Conservation (phyloP, 2,113 vertebrate genomes). For the Casuarius casuarius region DNA sequence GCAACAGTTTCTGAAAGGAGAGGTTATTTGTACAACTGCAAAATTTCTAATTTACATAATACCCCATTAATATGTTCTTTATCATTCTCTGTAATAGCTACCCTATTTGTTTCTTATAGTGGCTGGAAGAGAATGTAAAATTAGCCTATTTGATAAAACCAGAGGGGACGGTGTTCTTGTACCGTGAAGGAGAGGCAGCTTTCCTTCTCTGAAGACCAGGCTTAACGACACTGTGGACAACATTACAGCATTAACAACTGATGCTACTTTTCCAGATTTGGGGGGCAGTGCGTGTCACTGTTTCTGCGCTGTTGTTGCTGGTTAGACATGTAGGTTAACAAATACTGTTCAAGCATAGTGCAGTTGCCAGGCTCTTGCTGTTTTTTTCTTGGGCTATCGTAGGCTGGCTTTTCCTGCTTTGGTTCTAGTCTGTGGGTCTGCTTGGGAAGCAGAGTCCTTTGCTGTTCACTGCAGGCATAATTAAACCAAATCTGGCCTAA, state of each 20-base stretch:
- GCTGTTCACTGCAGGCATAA: background rate
- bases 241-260: no score
- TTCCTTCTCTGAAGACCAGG: background rate
- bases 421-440: background rate
- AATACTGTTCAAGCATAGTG: background rate
- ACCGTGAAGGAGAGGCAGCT: background rate
- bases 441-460: background rate
- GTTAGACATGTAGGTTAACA: background rate
- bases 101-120: background rate
- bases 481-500: background rate
- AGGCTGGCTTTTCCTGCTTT: background rate
- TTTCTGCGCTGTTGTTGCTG: background rate
- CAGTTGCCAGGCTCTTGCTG: background rate
- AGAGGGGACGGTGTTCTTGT: background rate
- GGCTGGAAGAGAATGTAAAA: background rate
- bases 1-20: background rate
- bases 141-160: background rate
- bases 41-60: background rate
- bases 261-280: background rate
- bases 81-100: background rate
- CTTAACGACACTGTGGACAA: no score
- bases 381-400: background rate
- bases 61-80: background rate
- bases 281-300: background rate
- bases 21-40: background rate